These are phyloP conservation scores for Carpatolechia fugitivella DNA, from an alignment of 2,888 invertebrate species.

Conservation along the genomic window DNA sequence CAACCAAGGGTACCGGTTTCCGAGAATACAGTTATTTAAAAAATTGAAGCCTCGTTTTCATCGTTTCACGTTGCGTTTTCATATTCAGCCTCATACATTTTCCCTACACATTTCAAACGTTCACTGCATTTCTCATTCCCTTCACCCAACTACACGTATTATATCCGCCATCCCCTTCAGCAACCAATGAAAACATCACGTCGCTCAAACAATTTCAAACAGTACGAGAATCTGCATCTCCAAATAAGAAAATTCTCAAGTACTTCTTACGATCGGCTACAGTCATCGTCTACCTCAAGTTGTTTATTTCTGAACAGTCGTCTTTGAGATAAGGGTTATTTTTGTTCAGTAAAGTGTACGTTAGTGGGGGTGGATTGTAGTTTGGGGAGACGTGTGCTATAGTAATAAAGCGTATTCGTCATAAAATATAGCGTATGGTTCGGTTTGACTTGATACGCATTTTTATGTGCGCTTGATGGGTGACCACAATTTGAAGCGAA, in stretches of 20 bases:
- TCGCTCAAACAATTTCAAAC: not conserved
- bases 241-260: not conserved
- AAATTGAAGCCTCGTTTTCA: no score
- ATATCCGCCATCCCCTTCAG: not conserved
- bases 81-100: no score
- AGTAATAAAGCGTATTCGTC: conserved; percentile 11
- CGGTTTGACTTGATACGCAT: not conserved
- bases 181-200: conserved; percentile 3
- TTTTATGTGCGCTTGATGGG: conserved; percentile 1
- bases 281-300: no score
- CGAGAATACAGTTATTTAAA: no score
- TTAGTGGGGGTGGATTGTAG: not conserved
- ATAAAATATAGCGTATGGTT: conserved; percentile 6
- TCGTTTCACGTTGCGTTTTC: no score
- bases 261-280: not conserved
- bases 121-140: no score
- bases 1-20: no score
- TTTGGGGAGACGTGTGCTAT: not conserved
- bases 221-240: not conserved
- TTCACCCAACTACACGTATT: no score
- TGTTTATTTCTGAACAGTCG: no score
- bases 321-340: not conserved
- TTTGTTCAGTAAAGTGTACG: not conserved
- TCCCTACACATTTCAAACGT: no score
- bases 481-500: not conserved